Base-by-base conservation (phyloP, 2,113 vertebrate genomes). In the Carassius carassius region DNA sequence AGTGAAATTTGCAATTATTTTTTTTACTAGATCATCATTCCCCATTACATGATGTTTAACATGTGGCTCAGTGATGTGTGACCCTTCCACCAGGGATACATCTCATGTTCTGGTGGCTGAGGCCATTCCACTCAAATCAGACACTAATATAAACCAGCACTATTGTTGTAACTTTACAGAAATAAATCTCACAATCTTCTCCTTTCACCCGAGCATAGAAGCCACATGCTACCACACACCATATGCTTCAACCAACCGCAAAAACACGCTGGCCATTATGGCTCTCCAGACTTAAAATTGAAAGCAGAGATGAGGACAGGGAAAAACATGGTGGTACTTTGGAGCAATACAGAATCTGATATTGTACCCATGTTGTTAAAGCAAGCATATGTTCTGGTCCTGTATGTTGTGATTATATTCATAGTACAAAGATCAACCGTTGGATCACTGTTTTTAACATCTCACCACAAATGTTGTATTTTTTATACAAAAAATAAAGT, bases 161-260 rank as follows among this genome's bases (percentile, higher is more conserved):
- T 35, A 49, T 32, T 78, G 83, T 77, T 84, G 82, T 84, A 67
- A 65, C 35, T n/a, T 62, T 80, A n/a, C 78, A 80, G 37, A 65
- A 80, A 67, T 78, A 78, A 78, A 78, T 62, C 78, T 23, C 72
- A 78, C 47, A 60, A 54, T 49, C 54, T 54, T 13, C 49, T 84
- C 32, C 85, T 89, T 10, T 85, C 73, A 90, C 75, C 72, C 73
- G 14, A 76, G 86, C 84, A 17, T 35, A 85, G 67, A 84, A 85
- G 88, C 83, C 82, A 73, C 86, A 88, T 81, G 73, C 81, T 88
- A 90, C 90, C 90, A 91, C 77, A 80, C 88, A 91, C 92, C 93
- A 93, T 91, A 89, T 94, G 93, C 91, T 90, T 89, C 89, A 81
- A 90, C 87, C 86, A 89, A 93, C 92, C 90, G 85, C 92, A 93